Base-by-base conservation (phyloP, 2,888 invertebrate genomes). In the Antheraea assamensis region DNA sequence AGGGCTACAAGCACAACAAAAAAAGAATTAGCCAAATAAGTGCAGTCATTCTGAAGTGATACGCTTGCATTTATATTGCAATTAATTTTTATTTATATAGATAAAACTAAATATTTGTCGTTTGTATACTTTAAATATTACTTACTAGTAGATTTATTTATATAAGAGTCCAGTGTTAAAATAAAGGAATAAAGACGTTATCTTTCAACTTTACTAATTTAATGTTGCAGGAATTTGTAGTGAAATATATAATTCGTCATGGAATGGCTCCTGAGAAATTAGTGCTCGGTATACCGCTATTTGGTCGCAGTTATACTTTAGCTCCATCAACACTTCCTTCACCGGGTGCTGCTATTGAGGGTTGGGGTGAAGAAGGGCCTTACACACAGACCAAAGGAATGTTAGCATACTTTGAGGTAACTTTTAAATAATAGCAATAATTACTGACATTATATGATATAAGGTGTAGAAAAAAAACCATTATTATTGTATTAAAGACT, bases 391-490 rank as follows among this genome's bases (percentile, higher is more conserved):
- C 95, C 42, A 95, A 95, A 73, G 97, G 97, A 77, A 91, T 96
- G 78, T 85, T 97, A 70, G 96, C 97, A 0, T 97, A 97, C 84
- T 97, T 96, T 82, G 97, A 97, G 95, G 96, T 97, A 83, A 77
- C 74, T 75, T 19, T 21, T 31, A n/a, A n/a, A n/a, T 66, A 47
- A 21, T 19, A 24, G 24, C 58, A 58, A 58, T 58, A 8, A 24
- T 58, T 24, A n/a, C n/a, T n/a, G n/a, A n/a, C n/a, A n/a, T n/a
- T n/a, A n/a, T n/a, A n/a, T n/a, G n/a, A n/a, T n/a, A n/a, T n/a
- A n/a, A n/a, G n/a, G n/a, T n/a, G n/a, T n/a, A n/a, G n/a, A n/a
- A n/a, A n/a, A n/a, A n/a, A n/a, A n/a, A n/a, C n/a, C n/a, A n/a
- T n/a, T n/a, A n/a, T n/a, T n/a, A n/a, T n/a, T n/a, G n/a, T n/a